A percentile compares a stretch with the other conserved stretches of the same genome.
phyloP scores from a whole-genome alignment of 2,888 invertebrate species.

The Operophtera brumata region DNA sequence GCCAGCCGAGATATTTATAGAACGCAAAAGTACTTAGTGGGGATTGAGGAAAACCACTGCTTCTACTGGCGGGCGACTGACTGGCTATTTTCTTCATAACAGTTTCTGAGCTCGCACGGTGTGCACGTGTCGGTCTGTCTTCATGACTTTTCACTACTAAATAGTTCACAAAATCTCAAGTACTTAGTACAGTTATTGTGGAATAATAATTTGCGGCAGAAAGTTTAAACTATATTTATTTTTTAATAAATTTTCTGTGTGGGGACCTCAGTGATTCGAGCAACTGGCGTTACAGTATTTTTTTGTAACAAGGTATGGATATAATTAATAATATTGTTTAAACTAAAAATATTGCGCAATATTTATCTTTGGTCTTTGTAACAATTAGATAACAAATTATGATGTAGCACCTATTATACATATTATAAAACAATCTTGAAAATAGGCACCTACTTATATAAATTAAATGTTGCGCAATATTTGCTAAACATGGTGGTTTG shows the following conservation, averaged over 20 bases:
- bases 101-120: conserved; percentile 57
- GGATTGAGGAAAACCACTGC: conserved; percentile 66
- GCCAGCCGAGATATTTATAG: conserved; percentile 67
- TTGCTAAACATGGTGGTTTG: not conserved
- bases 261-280: conserved; percentile 32
- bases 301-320: conserved; percentile 54
- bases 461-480: conserved; percentile 16
- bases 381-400: not conserved
- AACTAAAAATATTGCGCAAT: conserved; percentile 14
- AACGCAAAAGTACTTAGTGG: conserved; percentile 57
- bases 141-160: conserved; percentile 18
- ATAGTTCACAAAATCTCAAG: no score
- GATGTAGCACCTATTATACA: not conserved
- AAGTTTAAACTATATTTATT: conserved; percentile 26
- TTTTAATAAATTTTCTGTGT: conserved; percentile 39
- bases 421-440: not conserved
- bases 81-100: conserved; percentile 73
- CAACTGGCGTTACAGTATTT: conserved; percentile 53
- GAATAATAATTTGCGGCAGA: conserved; percentile 11
- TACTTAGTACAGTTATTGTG: conserved; percentile 15
- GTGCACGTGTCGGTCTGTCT: conserved; percentile 45
- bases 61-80: conserved; percentile 37
- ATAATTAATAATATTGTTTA: not conserved
- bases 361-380: conserved; percentile 8
- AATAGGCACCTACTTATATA: no score